phyloP scores from a whole-genome alignment of 2,113 vertebrate species.

The Pyrgilauda ruficollis region DNA sequence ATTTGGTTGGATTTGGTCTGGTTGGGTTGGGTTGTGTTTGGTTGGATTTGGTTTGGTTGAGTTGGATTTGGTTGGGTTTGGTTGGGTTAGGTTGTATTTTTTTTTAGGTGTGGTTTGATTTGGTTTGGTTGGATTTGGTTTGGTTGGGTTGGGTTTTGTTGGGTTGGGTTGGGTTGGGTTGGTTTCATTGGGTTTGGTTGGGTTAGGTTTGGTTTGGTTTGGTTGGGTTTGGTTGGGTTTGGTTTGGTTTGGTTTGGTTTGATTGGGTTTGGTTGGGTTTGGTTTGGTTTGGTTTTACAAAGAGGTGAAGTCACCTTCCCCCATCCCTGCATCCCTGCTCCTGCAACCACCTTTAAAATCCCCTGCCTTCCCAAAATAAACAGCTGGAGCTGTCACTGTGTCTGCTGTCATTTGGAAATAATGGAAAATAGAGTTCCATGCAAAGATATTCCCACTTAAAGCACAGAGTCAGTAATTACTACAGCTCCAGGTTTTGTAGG shows the following conservation, averaged over 20 bases:
- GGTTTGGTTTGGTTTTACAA: background rate
- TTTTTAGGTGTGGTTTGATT: background rate
- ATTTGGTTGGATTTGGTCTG: background rate
- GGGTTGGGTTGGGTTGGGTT: background rate
- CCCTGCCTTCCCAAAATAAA: background rate
- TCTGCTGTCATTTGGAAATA: background rate
- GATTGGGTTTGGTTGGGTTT: background rate
- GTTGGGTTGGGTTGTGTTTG: background rate
- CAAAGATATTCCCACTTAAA: background rate
- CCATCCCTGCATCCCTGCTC: background rate
- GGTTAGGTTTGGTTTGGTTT: too few species aligned
- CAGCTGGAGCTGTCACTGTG: background rate
- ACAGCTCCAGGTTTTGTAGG: background rate
- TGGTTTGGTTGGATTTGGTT: background rate
- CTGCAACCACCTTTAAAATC: background rate
- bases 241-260: too few species aligned
- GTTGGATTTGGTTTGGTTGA: background rate
- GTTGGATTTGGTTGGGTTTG: background rate
- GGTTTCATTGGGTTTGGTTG: background rate
- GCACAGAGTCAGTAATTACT: background rate
- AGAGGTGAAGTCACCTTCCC: background rate
- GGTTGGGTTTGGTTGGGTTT: fast-evolving
- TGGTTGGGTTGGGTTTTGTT: background rate
- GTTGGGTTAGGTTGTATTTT: background rate
- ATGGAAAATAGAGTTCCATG: background rate